Evolutionary conservation across 1,140 invertebrate genomes (phyloP).

Genomic region (Plectrocnemia conspersa): DNA sequence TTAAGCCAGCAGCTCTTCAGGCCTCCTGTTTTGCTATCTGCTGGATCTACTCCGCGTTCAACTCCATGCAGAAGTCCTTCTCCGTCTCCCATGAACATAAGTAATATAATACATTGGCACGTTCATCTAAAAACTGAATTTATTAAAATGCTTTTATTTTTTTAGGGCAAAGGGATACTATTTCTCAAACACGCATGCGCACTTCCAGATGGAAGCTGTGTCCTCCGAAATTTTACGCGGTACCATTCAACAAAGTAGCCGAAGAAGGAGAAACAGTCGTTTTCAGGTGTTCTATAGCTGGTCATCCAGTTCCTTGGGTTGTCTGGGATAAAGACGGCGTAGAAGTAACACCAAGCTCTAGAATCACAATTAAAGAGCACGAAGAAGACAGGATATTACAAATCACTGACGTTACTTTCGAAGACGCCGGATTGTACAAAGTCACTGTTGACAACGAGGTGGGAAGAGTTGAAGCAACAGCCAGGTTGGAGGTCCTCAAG

Average conservation of each 20-base stretch:
- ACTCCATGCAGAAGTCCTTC: constrained; percentile 64
- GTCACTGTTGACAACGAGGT: constrained; percentile 77
- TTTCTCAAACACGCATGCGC: constrained; percentile 19
- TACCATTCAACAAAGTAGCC: constrained; percentile 77
- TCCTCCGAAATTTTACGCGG: constrained; percentile 81
- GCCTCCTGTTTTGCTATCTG: constrained; percentile 60
- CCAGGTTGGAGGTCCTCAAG: constrained; percentile 74
- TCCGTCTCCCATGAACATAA: constrained; percentile 33
- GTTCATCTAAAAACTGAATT: constrained; percentile 4
- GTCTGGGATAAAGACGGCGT: constrained; percentile 76
- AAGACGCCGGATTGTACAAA: constrained; percentile 77
- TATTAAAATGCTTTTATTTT: constrained; percentile 36
- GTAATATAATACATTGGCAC: constrained; percentile 51
- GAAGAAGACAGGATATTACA: constrained; percentile 73
- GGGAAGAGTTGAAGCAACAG: constrained; percentile 73
- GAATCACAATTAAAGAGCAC: constrained; percentile 66
- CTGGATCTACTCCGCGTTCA: constrained; percentile 65
- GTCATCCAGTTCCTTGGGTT: constrained; percentile 70
- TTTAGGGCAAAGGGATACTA: constrained; percentile 34
- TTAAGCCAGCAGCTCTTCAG: constrained; percentile 62
- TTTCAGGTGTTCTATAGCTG: constrained; percentile 75
- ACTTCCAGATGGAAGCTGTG: constrained; percentile 26
- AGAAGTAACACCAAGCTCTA: constrained; percentile 57
- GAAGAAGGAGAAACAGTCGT: constrained; percentile 74
- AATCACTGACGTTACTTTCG: constrained; percentile 68